Evolutionary conservation across 2,888 invertebrate genomes (phyloP), one percentile per base, ranked within the genome.

Genomic region (Apodemia hepburni): DNA sequence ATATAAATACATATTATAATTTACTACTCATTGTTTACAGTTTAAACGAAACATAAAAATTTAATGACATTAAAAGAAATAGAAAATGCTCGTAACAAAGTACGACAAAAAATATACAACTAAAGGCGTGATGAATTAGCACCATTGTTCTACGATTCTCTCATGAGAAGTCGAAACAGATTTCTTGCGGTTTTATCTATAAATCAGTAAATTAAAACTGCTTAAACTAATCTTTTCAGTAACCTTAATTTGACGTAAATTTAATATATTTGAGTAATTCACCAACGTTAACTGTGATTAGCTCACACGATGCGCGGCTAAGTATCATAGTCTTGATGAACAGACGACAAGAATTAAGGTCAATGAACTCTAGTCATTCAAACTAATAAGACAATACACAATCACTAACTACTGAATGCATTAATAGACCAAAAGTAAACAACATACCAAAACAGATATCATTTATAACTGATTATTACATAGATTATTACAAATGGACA

Each of bases 321-420:
- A 12, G 51, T 5, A 27, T 18, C 22, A 42, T 42, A 27, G 18
- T 12, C 54, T 54, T 54, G 22, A 54, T 54, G 54, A 27, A 54
- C 9, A 22, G 12, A 54, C 27, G 12, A 54, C 22, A 27, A 54
- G 27, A 54, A 54, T 54, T 54, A 54, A 6, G 54, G 54, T 54
- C 27, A 54, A 27, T 15, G 12, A 18, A 12, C 54, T 22, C 1
- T 54, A 54, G 54, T 27, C 27, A 22, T 54, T 54, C 27, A 7
- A 27, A 60, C 47, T 65, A 67, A 68, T 64, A 61, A 64, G 60
- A 65, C 63, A 69, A 69, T 69, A 62, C 65, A 42, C 42, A 68
- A 67, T 70, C 68, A 76, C 75, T 69, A n/a, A 61, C n/a, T 60
- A 63, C 38, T 33, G 51, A 71, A 15, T 38, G 12, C 38, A 38